A percentile compares a stretch with the other conserved stretches of the same genome.
Evolutionary conservation across 1,140 invertebrate species (phyloP).

Genomic region (Acyrthosiphon pisum): DNA sequence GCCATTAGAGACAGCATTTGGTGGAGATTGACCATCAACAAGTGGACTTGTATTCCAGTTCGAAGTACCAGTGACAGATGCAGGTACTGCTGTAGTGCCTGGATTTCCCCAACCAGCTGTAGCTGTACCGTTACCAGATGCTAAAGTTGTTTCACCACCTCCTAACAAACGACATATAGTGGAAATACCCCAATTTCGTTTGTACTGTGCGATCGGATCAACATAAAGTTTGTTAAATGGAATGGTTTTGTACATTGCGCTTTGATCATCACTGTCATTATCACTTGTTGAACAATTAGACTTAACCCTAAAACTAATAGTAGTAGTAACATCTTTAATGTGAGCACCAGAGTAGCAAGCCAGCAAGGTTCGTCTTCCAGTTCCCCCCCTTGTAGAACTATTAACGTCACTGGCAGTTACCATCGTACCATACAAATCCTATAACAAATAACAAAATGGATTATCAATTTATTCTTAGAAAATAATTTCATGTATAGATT

Average conservation of each 20-base stretch:
- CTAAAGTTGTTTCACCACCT: constrained; percentile 80
- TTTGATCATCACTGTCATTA: constrained; percentile 67
- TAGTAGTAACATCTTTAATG: constrained; percentile 60
- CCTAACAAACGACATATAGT: constrained; percentile 71
- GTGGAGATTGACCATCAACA: constrained; percentile 46
- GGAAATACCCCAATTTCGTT: constrained; percentile 69
- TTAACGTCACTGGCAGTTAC: constrained; percentile 64
- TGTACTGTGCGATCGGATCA: constrained; percentile 60
- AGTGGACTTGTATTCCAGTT: constrained; percentile 59
- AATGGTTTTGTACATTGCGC: constrained; percentile 66
- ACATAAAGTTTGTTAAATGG: constrained; percentile 70
- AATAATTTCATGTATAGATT: background rate
- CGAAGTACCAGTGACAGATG: constrained; percentile 58
- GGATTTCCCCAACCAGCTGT: constrained; percentile 56
- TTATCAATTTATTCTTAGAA: background rate
- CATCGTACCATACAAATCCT: constrained; percentile 59
- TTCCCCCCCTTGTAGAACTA: constrained; percentile 47
- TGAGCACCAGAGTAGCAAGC: constrained; percentile 59
- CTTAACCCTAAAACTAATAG: constrained; percentile 62
- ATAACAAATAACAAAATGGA: constrained; percentile 58
- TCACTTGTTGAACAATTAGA: constrained; percentile 59
- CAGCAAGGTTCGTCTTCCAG: constrained; percentile 47
- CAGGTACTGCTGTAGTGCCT: constrained; percentile 58
- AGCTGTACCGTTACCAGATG: constrained; percentile 64
- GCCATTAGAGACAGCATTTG: constrained; percentile 46